Conservation (phyloP, 2,888 invertebrate genomes). For the Euplexia lucipara region DNA sequence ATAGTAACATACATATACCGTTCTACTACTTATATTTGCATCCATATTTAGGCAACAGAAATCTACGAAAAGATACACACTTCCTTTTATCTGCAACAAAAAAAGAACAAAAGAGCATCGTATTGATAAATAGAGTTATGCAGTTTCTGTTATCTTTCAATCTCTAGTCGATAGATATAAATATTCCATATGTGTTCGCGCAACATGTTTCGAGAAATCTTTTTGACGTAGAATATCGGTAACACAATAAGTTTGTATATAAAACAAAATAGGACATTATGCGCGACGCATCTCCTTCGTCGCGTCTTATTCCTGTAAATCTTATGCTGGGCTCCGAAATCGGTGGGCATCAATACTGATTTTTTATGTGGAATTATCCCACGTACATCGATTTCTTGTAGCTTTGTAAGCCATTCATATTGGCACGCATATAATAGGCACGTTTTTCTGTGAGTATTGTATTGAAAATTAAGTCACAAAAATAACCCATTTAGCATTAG, state of each 20-base stretch:
- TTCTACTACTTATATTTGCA: no score
- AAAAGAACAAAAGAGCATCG: slow-evolving; percentile 37
- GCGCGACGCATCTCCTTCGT: slow-evolving; percentile 78
- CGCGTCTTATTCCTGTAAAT: slow-evolving; percentile 81
- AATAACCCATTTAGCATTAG: no score
- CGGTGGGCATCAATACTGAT: slow-evolving; percentile 35
- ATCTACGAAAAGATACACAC: neutral
- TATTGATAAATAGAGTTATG: slow-evolving; percentile 52
- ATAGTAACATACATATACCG: no score
- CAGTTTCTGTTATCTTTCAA: slow-evolving; percentile 64
- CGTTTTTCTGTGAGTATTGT: slow-evolving; percentile 13
- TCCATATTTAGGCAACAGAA: no score
- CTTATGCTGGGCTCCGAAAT: slow-evolving; percentile 64
- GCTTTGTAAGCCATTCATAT: slow-evolving; percentile 26
- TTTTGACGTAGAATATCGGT: slow-evolving; percentile 72
- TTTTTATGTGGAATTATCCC: slow-evolving; percentile 30
- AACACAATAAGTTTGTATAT: slow-evolving; percentile 74
- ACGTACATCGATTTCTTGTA: slow-evolving; percentile 39
- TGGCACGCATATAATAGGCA: slow-evolving; percentile 24
- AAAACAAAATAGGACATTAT: slow-evolving; percentile 78
- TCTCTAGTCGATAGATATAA: slow-evolving; percentile 55
- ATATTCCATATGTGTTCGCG: slow-evolving; percentile 64
- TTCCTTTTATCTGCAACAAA: slow-evolving; percentile 24
- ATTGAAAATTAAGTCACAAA: slow-evolving; percentile 12
- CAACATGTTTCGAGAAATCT: slow-evolving; percentile 67